These are phyloP conservation scores for Laothoe populi DNA, from an alignment of 2,888 invertebrate species.

Conservation along the genomic window DNA sequence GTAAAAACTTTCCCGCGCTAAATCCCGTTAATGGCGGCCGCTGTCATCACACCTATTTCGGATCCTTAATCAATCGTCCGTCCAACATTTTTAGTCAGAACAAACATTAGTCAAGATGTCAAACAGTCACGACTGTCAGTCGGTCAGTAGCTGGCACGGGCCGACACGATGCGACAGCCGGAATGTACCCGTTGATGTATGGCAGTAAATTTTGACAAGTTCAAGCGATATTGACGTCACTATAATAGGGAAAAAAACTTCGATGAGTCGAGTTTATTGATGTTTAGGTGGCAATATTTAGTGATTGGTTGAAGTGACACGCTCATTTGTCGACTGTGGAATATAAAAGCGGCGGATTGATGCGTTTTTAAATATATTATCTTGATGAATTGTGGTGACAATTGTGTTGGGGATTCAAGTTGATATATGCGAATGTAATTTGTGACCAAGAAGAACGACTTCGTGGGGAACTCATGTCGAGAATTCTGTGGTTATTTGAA, in stretches of 20 bases:
- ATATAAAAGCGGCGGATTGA: conserved; percentile 13
- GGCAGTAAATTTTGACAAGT: conserved; percentile 23
- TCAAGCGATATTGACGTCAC: conserved; percentile 19
- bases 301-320: conserved; percentile 14
- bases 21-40: conserved; percentile 44
- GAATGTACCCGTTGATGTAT: conserved; percentile 20
- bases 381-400: conserved; percentile 15
- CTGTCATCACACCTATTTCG: conserved; percentile 62
- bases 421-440: conserved; percentile 10
- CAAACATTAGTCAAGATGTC: conserved; percentile 81
- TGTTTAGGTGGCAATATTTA: conserved; percentile 21
- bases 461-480: neutral
- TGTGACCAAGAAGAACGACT: neutral
- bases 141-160: conserved; percentile 60
- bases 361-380: conserved; percentile 13
- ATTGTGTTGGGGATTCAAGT: neutral
- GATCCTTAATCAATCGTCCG: conserved; percentile 66
- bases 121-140: conserved; percentile 72
- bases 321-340: conserved; percentile 18
- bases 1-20: conserved; percentile 24
- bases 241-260: conserved; percentile 21
- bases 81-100: conserved; percentile 59
- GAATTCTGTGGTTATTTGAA: neutral
- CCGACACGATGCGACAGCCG: conserved; percentile 10
- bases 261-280: conserved; percentile 15